phyloP scores from a whole-genome alignment of 2,113 vertebrate species.

The Corythornis madagascariensis region DNA sequence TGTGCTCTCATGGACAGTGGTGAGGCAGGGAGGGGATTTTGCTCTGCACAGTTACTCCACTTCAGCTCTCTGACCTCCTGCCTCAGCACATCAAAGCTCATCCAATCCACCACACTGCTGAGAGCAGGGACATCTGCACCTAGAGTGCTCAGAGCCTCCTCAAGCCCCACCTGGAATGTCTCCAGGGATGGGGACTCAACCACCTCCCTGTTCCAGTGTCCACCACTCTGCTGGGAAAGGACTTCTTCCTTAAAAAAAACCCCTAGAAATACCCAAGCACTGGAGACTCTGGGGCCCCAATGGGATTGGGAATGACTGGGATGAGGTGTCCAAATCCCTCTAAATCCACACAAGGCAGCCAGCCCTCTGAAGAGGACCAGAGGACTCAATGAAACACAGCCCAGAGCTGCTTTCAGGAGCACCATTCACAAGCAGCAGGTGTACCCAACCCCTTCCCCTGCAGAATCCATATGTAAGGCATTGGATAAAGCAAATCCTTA shows the following conservation, averaged over 20 bases:
- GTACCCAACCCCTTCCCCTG: neutral
- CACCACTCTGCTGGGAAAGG: no score
- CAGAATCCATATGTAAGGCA: neutral
- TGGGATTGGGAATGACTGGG: neutral
- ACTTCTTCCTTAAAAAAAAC: no score
- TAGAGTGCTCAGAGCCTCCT: no score
- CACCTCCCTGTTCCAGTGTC: no score
- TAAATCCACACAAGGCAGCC: neutral
- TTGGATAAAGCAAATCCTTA: conserved; percentile 59
- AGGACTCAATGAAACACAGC: neutral
- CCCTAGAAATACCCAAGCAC: neutral
- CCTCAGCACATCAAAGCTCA: neutral
- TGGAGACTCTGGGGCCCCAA: neutral
- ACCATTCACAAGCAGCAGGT: neutral
- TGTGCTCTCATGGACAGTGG: neutral
- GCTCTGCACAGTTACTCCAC: neutral
- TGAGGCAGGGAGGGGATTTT: neutral
- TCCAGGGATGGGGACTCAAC: no score
- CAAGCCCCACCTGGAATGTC: no score
- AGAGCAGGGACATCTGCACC: no score
- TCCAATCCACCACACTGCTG: no score
- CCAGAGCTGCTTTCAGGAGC: neutral
- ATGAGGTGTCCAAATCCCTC: neutral
- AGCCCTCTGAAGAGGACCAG: neutral
- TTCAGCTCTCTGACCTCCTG: neutral